Conservation (phyloP, 2,797 vertebrate genomes). For the Argyrosomus regius region DNA sequence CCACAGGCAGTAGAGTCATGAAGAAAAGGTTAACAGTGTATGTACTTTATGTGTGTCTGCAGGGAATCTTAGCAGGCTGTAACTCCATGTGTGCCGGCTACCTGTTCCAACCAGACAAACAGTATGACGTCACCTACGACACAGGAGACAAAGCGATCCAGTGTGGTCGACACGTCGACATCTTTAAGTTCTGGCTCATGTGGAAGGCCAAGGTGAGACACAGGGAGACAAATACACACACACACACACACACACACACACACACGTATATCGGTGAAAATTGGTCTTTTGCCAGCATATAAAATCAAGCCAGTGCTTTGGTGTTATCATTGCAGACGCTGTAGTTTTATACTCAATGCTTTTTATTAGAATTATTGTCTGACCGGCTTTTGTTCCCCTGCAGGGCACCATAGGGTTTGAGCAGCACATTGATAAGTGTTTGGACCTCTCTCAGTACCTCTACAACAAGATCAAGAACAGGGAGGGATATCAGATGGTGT, state of each 20-base stretch:
- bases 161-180: constrained; percentile 97
- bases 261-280: neutral
- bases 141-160: constrained; percentile 99
- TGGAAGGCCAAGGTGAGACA: constrained; percentile 91
- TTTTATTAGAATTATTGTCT: neutral
- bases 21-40: neutral
- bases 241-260: neutral
- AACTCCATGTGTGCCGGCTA: constrained; percentile 99
- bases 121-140: constrained; percentile 97
- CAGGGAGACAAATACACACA: neutral
- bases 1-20: neutral
- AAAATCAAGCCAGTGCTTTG: neutral
- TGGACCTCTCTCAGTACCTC: constrained; percentile 96
- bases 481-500: constrained; percentile 98
- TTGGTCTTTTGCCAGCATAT: neutral
- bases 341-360: neutral
- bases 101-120: constrained; percentile 98
- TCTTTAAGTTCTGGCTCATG: constrained; percentile 99
- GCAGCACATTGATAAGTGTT: constrained; percentile 97
- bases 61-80: constrained; percentile 96
- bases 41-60: constrained; percentile 14
- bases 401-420: constrained; percentile 98
- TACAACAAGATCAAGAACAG: constrained; percentile 97
- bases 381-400: neutral
- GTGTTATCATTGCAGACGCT: neutral